Conservation (phyloP, 2,888 invertebrate genomes). For the Baccha elongata region DNA sequence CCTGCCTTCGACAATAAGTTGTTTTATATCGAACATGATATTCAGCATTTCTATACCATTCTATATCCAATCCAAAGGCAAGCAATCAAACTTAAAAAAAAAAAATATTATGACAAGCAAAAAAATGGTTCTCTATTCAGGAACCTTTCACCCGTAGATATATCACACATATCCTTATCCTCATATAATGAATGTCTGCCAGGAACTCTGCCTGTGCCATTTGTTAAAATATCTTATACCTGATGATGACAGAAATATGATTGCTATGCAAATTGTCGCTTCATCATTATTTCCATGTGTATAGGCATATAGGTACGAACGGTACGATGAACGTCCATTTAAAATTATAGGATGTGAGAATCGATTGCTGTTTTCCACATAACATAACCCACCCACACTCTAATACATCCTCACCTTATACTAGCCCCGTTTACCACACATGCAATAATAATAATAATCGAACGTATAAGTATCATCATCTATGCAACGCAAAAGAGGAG, state of each 20-base stretch:
- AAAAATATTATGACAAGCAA: slow-evolving; percentile 21
- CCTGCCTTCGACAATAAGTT: slow-evolving; percentile 43
- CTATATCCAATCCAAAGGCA: slow-evolving; percentile 35
- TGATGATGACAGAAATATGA: slow-evolving; percentile 73
- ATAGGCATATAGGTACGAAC: neutral
- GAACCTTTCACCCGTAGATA: slow-evolving; percentile 5
- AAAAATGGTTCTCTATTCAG: neutral
- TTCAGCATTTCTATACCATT: slow-evolving; percentile 19
- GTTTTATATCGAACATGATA: slow-evolving; percentile 37
- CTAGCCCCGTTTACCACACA: slow-evolving; percentile 19
- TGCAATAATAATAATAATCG: slow-evolving; percentile 51
- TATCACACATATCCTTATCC: slow-evolving; percentile 5
- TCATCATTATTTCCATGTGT: slow-evolving; percentile 54
- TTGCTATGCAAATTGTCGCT: slow-evolving; percentile 72
- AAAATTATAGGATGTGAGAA: slow-evolving; percentile 38
- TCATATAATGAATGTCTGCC: slow-evolving; percentile 45
- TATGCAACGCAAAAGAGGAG: slow-evolving; percentile 16
- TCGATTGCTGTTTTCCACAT: slow-evolving; percentile 47
- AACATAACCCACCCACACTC: neutral
- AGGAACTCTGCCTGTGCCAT: slow-evolving; percentile 48
- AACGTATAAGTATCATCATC: slow-evolving; percentile 53
- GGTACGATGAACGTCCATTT: slow-evolving; percentile 32
- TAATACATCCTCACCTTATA: too few species aligned
- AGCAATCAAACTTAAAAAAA: slow-evolving; percentile 38
- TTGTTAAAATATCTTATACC: slow-evolving; percentile 65